These are phyloP conservation scores for Pogonocherus hispidulus DNA, from an alignment of 2,888 invertebrate species.

Conservation along the genomic window DNA sequence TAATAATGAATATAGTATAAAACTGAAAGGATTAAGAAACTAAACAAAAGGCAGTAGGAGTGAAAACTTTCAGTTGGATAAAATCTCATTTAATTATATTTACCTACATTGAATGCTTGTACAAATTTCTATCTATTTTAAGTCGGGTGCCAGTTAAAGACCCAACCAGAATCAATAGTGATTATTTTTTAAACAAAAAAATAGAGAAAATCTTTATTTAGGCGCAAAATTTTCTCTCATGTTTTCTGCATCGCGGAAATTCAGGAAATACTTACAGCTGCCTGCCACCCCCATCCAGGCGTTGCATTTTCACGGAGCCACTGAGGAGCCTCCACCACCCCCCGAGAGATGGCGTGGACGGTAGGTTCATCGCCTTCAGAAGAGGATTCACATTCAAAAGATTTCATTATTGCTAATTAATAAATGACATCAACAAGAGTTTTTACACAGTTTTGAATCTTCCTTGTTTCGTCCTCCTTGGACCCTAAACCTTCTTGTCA, in stretches of 20 bases:
- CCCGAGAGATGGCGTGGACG: slow-evolving; percentile 66
- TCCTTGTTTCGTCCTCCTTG: neutral
- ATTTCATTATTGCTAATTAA: slow-evolving; percentile 62
- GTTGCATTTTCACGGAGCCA: slow-evolving; percentile 63
- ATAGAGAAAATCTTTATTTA: too few relatives aligned
- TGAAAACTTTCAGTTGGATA: too few relatives aligned
- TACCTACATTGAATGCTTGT: too few relatives aligned
- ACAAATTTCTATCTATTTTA: too few relatives aligned
- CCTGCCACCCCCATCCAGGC: slow-evolving; percentile 67
- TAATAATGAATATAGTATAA: too few relatives aligned
- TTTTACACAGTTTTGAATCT: slow-evolving; percentile 13
- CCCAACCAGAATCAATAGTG: too few relatives aligned
- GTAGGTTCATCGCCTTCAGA: slow-evolving; percentile 68
- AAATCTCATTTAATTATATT: too few relatives aligned
- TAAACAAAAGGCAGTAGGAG: too few relatives aligned
- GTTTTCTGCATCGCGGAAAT: neutral
- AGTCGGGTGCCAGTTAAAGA: too few relatives aligned
- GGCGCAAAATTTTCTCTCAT: neutral
- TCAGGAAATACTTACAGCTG: slow-evolving; percentile 56
- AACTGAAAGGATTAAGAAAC: too few relatives aligned
- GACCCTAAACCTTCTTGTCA: neutral
- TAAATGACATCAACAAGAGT: slow-evolving; percentile 31
- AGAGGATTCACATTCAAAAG: slow-evolving; percentile 68
- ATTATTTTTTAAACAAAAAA: too few relatives aligned
- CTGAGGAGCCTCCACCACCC: slow-evolving; percentile 64